A percentile compares a stretch with the other conserved stretches of the same genome.
Evolutionary conservation across 1,140 invertebrate genomes (phyloP).

Genomic region (Cylas formicarius): DNA sequence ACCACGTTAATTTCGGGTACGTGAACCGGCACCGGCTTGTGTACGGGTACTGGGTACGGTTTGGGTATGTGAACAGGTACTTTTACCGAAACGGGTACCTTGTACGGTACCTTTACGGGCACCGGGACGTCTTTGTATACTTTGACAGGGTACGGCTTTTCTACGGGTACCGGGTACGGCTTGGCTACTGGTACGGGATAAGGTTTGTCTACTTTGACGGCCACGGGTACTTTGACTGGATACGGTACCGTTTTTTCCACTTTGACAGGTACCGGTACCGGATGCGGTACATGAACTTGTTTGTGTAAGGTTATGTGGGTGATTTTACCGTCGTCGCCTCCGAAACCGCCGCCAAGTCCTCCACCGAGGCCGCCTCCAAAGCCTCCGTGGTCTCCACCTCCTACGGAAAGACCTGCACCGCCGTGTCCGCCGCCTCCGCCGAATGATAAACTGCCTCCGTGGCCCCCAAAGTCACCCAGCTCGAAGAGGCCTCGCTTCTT

Average conservation of each 20-base stretch:
- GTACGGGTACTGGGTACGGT: conserved; percentile 36
- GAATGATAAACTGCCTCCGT: conserved; percentile 15
- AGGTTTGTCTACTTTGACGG: conserved; percentile 32
- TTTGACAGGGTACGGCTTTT: conserved; percentile 49
- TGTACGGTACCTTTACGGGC: conserved; percentile 50
- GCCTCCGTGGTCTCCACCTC: conserved; percentile 13
- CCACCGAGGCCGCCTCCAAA: conserved; percentile 13
- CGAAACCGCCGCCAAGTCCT: conserved; percentile 9
- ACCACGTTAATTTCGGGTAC: conserved; percentile 45
- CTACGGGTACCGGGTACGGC: conserved; percentile 39
- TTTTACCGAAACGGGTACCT: conserved; percentile 48
- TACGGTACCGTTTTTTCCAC: conserved; percentile 37
- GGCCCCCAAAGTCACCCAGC: conserved; percentile 11
- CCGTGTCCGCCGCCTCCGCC: conserved; percentile 16
- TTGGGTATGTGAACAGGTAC: conserved; percentile 40
- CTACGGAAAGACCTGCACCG: conserved; percentile 11
- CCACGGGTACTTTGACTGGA: conserved; percentile 38
- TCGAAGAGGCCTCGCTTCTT: conserved; percentile 13
- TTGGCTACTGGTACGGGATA: conserved; percentile 35
- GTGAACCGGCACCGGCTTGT: conserved; percentile 40
- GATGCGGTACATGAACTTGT: conserved; percentile 33
- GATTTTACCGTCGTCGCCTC: conserved; percentile 20
- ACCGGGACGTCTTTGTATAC: conserved; percentile 46
- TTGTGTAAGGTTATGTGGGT: conserved; percentile 32
- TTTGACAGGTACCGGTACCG: conserved; percentile 37